phyloP scores from a whole-genome alignment of 2,888 invertebrate species.

The Hoplodrina blanda region DNA sequence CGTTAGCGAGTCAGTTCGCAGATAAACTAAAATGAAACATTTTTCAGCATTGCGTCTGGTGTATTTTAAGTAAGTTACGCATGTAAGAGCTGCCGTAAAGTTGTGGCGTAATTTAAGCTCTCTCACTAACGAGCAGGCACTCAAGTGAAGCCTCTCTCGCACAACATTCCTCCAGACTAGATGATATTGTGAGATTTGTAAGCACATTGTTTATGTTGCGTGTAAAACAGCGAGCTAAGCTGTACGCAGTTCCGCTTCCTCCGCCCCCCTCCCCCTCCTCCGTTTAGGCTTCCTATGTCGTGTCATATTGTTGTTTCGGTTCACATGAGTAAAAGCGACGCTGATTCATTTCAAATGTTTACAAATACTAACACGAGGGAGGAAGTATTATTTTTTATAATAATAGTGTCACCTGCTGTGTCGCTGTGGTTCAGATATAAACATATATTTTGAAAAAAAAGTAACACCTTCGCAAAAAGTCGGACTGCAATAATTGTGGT shows the following conservation, averaged over 20 bases:
- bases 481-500: no score
- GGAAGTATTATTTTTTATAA: slow-evolving; percentile 1
- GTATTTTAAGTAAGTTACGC: slow-evolving; percentile 80
- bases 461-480: neutral
- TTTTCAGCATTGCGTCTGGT: slow-evolving; percentile 63
- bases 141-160: slow-evolving; percentile 76
- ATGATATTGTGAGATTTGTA: slow-evolving; percentile 84
- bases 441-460: neutral
- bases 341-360: slow-evolving; percentile 24
- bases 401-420: neutral
- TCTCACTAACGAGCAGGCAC: slow-evolving; percentile 86
- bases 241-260: slow-evolving; percentile 56
- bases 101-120: slow-evolving; percentile 84
- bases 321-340: slow-evolving; percentile 13
- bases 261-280: slow-evolving; percentile 1
- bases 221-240: slow-evolving; percentile 67
- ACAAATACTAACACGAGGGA: slow-evolving; percentile 1
- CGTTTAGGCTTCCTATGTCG: slow-evolving; percentile 31
- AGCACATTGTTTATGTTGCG: slow-evolving; percentile 79
- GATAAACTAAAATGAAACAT: slow-evolving; percentile 63
- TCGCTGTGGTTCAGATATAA: neutral
- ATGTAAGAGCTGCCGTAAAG: slow-evolving; percentile 75
- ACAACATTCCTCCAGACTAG: slow-evolving; percentile 77
- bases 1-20: slow-evolving; percentile 38
- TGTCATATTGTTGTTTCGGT: slow-evolving; percentile 42